A percentile compares a stretch with the other conserved stretches of the same genome.
Conservation (phyloP, 2,888 invertebrate genomes). For the Polydesmus complanatus region DNA sequence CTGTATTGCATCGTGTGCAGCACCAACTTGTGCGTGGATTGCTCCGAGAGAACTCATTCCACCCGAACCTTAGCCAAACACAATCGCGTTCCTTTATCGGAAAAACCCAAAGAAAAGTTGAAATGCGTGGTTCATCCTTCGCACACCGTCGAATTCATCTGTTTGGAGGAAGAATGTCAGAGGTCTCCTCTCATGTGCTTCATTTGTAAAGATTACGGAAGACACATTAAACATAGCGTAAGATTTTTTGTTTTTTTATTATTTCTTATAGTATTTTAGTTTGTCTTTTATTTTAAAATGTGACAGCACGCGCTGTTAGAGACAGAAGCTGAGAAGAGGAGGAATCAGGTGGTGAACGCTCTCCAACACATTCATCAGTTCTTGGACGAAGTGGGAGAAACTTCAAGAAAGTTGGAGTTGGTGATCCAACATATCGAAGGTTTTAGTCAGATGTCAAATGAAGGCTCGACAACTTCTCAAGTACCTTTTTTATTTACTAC, state of each 20-base stretch:
- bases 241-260: slow-evolving; percentile 3
- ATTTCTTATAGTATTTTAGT: neutral
- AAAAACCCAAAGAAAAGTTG: slow-evolving; percentile 42
- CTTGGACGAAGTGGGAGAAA: slow-evolving; percentile 41
- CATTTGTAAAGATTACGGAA: slow-evolving; percentile 44
- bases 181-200: slow-evolving; percentile 42
- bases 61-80: slow-evolving; percentile 41
- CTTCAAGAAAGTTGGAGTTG: slow-evolving; percentile 36
- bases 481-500: neutral
- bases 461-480: neutral
- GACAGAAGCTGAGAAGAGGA: slow-evolving; percentile 42
- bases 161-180: slow-evolving; percentile 41
- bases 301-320: slow-evolving; percentile 40
- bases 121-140: slow-evolving; percentile 41
- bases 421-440: slow-evolving; percentile 34
- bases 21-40: slow-evolving; percentile 41
- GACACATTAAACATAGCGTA: slow-evolving; percentile 42
- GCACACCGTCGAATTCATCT: slow-evolving; percentile 43
- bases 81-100: slow-evolving; percentile 40
- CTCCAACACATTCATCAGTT: slow-evolving; percentile 40
- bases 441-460: slow-evolving; percentile 18
- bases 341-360: slow-evolving; percentile 37
- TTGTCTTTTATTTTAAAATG: slow-evolving; percentile 18
- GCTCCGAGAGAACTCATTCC: slow-evolving; percentile 40
- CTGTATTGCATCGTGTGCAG: slow-evolving; percentile 43